phyloP scores from a whole-genome alignment of 2,888 invertebrate genomes.

The Lasioglossum marginatum region DNA sequence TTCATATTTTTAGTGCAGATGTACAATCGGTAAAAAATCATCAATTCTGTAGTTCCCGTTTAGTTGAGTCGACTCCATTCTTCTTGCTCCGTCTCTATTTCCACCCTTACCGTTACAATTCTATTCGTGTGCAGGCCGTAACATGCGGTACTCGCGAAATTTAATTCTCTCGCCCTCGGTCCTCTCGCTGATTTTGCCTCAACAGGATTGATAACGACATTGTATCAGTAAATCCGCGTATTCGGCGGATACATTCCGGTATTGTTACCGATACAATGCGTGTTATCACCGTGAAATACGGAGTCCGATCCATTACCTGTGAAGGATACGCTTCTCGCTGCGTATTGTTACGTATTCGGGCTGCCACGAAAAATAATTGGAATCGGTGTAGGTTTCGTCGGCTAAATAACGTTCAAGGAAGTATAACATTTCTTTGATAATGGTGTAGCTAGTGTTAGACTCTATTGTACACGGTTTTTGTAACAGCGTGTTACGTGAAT shows the following conservation, averaged over 20 bases:
- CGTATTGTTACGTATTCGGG: conserved; percentile 1
- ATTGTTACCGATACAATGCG: conserved; percentile 67
- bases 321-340: conserved; percentile 21
- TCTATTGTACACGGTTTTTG: background rate
- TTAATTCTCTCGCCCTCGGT: conserved; percentile 55
- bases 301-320: conserved; percentile 28
- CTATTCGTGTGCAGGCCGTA: conserved; percentile 38
- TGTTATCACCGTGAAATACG: conserved; percentile 62
- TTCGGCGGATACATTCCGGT: conserved; percentile 55
- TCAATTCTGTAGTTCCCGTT: background rate
- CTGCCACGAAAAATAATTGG: conserved; percentile 13
- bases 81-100: conserved; percentile 34
- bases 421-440: background rate
- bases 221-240: conserved; percentile 53
- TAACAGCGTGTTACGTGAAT: too few species aligned
- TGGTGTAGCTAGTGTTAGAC: background rate
- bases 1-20: background rate
- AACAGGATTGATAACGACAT: conserved; percentile 66
- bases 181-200: conserved; percentile 1
- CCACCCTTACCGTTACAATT: conserved; percentile 20
- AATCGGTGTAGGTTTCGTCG: background rate
- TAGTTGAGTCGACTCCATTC: conserved; percentile 47
- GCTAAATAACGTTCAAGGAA: background rate
- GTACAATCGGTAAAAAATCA: background rate
- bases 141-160: conserved; percentile 56